phyloP scores from a whole-genome alignment of 92 coral and sea anemone genomes.

The Epizoanthus ramosus region DNA sequence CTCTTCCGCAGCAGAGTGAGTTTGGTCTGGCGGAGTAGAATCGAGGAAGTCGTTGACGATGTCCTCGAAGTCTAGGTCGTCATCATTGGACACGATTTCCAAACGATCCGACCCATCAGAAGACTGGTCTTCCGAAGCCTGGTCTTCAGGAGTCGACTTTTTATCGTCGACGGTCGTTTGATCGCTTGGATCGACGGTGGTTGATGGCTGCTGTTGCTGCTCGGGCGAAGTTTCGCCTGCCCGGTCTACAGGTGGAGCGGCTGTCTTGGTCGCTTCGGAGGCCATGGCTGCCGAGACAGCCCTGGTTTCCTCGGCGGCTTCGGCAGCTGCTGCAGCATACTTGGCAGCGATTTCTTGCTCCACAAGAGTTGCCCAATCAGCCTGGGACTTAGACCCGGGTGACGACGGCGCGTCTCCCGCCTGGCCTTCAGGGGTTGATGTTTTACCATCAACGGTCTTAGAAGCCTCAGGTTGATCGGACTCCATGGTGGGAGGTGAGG shows the following conservation, averaged over 20 bases:
- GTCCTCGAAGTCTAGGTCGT: not conserved
- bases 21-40: not conserved
- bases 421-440: conserved; percentile 2
- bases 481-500: conserved; percentile 8
- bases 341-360: no score
- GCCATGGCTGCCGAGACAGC: conserved; percentile 33
- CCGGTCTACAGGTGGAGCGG: not conserved
- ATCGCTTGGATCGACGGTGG: no score
- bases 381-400: no score
- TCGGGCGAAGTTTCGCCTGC: not conserved
- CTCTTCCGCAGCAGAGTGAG: not conserved
- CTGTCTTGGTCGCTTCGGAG: not conserved
- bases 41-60: not conserved
- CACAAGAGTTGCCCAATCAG: no score
- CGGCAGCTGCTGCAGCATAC: conserved; percentile 21
- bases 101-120: not conserved
- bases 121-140: conserved; percentile 1
- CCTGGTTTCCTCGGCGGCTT: conserved; percentile 24
- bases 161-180: no score
- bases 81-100: not conserved
- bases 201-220: not conserved
- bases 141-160: conserved; percentile 19
- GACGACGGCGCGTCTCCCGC: not conserved
- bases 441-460: no score
- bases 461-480: no score